Evolutionary conservation across 2,797 vertebrate species (phyloP).

Genomic region (Rhodeus uyekii): DNA sequence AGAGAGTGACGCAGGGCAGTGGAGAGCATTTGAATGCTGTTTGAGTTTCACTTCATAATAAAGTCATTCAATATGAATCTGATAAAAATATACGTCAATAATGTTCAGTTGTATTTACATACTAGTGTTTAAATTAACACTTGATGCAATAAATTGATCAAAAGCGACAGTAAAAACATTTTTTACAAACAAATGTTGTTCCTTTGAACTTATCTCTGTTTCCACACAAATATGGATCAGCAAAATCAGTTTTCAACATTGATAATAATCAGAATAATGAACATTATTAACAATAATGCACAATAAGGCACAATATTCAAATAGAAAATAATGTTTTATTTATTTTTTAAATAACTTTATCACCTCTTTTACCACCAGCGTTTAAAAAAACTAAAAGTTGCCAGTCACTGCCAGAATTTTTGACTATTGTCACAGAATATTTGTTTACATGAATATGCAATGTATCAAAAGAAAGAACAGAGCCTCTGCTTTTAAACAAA

Average conservation of each 20-base stretch:
- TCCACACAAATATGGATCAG: background rate
- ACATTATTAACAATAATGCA: background rate
- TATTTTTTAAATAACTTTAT: background rate
- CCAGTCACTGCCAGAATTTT: too few species aligned
- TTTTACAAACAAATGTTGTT: background rate
- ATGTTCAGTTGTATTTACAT: background rate
- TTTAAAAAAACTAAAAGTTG: too few species aligned
- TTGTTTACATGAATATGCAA: too few species aligned
- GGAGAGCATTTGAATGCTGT: slow-evolving; percentile 23
- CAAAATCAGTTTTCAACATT: background rate
- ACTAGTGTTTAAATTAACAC: background rate
- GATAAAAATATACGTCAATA: background rate
- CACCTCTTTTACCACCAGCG: too few species aligned
- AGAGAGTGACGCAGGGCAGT: slow-evolving; percentile 15
- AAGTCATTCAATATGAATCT: background rate
- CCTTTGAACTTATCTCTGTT: background rate
- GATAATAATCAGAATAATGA: background rate
- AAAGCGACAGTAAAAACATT: background rate
- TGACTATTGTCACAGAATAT: too few species aligned
- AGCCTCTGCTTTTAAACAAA: too few species aligned
- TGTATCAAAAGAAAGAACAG: too few species aligned
- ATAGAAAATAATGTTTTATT: background rate
- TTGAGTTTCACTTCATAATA: background rate
- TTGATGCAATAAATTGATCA: background rate
- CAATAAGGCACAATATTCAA: background rate